Evolutionary conservation across 2,797 vertebrate genomes (phyloP).

Genomic region (Coregonus suidteri): DNA sequence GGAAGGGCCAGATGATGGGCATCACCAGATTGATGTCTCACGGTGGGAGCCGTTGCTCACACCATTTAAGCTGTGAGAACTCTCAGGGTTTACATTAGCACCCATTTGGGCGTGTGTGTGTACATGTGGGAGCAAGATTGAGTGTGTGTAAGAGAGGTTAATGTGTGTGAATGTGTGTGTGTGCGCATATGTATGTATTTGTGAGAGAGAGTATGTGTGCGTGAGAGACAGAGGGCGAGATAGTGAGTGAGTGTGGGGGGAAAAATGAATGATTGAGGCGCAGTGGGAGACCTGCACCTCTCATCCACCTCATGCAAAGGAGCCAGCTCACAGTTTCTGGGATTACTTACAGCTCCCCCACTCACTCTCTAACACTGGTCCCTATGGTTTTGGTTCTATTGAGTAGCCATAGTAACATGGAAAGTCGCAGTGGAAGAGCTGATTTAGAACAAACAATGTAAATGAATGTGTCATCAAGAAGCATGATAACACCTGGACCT

Average conservation of each 20-base stretch:
- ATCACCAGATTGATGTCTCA: slow-evolving; percentile 72
- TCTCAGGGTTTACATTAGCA: slow-evolving; percentile 66
- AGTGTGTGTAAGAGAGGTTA: slow-evolving; percentile 2
- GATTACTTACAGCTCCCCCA: background rate
- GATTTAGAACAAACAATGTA: background rate
- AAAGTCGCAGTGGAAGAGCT: background rate
- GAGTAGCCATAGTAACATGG: background rate
- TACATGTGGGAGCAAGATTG: background rate
- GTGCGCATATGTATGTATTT: background rate
- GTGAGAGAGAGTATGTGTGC: background rate
- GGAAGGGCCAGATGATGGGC: slow-evolving; percentile 78
- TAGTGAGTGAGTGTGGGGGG: background rate
- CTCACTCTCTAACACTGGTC: background rate
- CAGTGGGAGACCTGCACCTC: background rate
- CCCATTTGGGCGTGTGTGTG: slow-evolving; percentile 25
- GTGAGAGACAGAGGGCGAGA: background rate
- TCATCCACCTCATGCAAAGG: background rate
- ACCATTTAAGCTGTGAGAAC: slow-evolving; percentile 73
- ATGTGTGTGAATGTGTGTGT: slow-evolving; percentile 11
- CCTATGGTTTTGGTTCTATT: background rate
- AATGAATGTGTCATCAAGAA: slow-evolving; percentile 16
- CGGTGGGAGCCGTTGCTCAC: slow-evolving; percentile 69
- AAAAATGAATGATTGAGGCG: background rate
- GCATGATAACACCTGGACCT: slow-evolving; percentile 31
- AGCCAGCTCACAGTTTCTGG: background rate